A percentile compares a stretch with the other conserved stretches of the same genome.
Conservation (phyloP, 2,888 invertebrate genomes). For the Epiblema foenella region DNA sequence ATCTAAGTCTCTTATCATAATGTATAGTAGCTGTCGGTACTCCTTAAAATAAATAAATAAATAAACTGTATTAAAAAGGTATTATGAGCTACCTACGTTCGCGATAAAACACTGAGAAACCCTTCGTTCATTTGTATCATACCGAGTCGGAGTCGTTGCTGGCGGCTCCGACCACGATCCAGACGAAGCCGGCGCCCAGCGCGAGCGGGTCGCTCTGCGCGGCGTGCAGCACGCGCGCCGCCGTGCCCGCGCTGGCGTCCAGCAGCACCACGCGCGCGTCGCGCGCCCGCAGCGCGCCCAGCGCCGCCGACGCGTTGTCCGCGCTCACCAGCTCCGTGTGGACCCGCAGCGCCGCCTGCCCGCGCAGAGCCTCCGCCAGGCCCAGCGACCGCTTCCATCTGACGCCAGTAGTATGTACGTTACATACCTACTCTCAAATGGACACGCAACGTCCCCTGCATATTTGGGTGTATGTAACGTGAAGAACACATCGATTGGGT, state of each 20-base stretch:
- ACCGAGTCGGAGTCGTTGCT: constrained; percentile 16
- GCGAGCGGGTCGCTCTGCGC: constrained; percentile 74
- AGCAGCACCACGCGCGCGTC: constrained; percentile 91
- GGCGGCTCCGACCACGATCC: constrained; percentile 64
- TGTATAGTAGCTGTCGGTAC: too few species aligned
- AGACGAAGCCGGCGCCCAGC: constrained; percentile 54
- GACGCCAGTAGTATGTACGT: background rate
- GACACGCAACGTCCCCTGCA: too few species aligned
- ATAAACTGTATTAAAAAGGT: too few species aligned
- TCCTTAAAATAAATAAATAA: too few species aligned
- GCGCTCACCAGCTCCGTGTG: background rate
- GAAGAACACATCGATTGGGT: too few species aligned
- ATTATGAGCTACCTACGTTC: too few species aligned
- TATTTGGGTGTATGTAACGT: too few species aligned
- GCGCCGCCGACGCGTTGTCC: background rate
- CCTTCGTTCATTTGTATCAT: background rate
- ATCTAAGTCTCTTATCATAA: too few species aligned
- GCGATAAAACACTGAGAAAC: background rate
- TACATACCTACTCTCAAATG: too few species aligned
- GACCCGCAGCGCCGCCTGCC: background rate
- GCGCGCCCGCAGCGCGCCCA: constrained; percentile 40
- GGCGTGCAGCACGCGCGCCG: constrained; percentile 89
- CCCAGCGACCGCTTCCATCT: constrained; percentile 20
- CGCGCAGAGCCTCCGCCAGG: background rate
- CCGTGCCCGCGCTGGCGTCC: constrained; percentile 88